Conservation (phyloP, 2,888 invertebrate species). For the Ectobius pallidus region DNA sequence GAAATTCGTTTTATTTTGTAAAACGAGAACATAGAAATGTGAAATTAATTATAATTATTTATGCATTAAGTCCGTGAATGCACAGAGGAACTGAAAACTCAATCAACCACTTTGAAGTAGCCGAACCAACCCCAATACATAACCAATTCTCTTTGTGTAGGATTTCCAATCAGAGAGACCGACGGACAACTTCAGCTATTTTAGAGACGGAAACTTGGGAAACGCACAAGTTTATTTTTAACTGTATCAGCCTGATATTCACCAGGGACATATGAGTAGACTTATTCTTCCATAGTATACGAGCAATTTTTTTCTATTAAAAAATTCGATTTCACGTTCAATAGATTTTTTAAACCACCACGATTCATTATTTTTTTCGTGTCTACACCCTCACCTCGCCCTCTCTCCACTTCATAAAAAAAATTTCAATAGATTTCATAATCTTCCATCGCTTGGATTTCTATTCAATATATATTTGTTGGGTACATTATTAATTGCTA, state of each 20-base stretch:
- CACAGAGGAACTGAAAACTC: too few relatives aligned
- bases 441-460: conserved; percentile 33
- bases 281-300: conserved; percentile 17
- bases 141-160: not conserved
- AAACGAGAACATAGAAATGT: too few relatives aligned
- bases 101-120: too few relatives aligned
- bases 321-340: conserved; percentile 27
- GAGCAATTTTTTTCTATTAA: conserved; percentile 23
- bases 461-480: conserved; percentile 33
- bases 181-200: not conserved
- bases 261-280: not conserved
- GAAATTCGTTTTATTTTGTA: too few relatives aligned
- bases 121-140: too few relatives aligned
- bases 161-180: not conserved
- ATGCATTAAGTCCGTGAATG: too few relatives aligned
- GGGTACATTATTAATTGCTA: conserved; percentile 38
- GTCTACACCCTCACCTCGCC: conserved; percentile 16
- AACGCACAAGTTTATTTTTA: not conserved
- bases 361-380: conserved; percentile 29
- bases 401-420: conserved; percentile 7
- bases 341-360: conserved; percentile 13
- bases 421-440: conserved; percentile 27
- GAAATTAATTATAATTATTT: too few relatives aligned
- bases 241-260: not conserved
- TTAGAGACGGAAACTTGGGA: not conserved